Evolutionary conservation across 2,888 invertebrate species (phyloP).

Genomic region (Aleiodes testaceus): DNA sequence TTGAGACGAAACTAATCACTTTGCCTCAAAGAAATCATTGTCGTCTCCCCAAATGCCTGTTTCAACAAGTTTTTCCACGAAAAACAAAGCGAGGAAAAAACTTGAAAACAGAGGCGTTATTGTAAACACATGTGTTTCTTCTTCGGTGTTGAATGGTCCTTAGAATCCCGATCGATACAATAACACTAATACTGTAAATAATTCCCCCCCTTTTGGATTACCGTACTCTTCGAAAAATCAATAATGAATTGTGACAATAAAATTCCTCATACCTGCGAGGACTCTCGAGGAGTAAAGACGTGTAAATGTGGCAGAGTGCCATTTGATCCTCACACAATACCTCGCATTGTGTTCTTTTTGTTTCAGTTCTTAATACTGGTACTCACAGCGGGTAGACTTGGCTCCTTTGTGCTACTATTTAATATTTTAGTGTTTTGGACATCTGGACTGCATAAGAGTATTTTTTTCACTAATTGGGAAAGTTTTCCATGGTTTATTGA

Average conservation of each 20-base stretch:
- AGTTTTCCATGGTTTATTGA: conserved; percentile 49
- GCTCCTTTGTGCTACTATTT: conserved; percentile 5
- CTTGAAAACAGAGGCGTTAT: conserved; percentile 15
- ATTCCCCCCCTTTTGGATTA: background rate
- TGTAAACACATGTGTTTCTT: conserved; percentile 18
- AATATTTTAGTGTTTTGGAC: conserved; percentile 3
- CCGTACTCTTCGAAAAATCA: too few species aligned
- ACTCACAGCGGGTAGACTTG: conserved; percentile 12
- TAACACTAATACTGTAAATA: background rate
- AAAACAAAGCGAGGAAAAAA: conserved; percentile 1
- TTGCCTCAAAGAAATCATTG: conserved; percentile 15
- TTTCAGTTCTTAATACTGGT: conserved; percentile 2
- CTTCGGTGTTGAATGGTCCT: background rate
- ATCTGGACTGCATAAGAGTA: conserved; percentile 36
- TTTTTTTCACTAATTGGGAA: conserved; percentile 59
- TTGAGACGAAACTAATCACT: too few species aligned
- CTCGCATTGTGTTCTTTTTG: background rate
- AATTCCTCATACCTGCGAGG: too few species aligned
- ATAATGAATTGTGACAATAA: too few species aligned
- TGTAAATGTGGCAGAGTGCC: too few species aligned
- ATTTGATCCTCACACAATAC: too few species aligned
- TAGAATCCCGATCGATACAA: background rate
- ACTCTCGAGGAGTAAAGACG: too few species aligned
- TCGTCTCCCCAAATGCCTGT: background rate
- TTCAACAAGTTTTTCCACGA: conserved; percentile 12